A percentile compares a stretch with the other conserved stretches of the same genome.
Evolutionary conservation across 1,140 invertebrate species (phyloP).

Genomic region (Drepana arcuata): DNA sequence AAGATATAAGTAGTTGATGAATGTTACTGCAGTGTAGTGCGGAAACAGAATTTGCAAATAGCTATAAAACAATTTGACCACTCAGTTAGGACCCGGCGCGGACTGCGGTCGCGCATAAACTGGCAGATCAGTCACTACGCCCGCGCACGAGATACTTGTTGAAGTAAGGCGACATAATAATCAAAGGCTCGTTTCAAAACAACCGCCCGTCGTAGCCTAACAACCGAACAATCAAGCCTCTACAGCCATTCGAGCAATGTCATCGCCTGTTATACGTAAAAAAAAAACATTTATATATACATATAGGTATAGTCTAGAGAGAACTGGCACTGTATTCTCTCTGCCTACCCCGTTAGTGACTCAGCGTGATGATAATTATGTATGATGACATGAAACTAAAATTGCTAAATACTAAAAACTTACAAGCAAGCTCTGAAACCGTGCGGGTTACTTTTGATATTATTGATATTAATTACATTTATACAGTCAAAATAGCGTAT

Average conservation of each 20-base stretch:
- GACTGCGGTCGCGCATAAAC: slow-evolving; percentile 47
- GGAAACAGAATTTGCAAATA: neutral
- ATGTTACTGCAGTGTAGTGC: neutral
- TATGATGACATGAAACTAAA: neutral
- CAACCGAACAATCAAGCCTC: slow-evolving; percentile 24
- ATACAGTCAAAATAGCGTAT: neutral
- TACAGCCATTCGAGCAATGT: slow-evolving; percentile 17
- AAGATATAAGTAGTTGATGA: neutral
- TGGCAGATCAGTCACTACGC: slow-evolving; percentile 27
- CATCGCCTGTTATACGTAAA: neutral
- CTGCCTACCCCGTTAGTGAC: too few species aligned
- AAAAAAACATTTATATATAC: neutral
- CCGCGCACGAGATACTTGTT: slow-evolving; percentile 27
- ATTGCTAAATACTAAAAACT: slow-evolving; percentile 3
- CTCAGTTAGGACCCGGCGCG: slow-evolving; percentile 23
- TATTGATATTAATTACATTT: neutral
- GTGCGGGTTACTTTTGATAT: slow-evolving; percentile 5
- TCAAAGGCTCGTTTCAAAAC: slow-evolving; percentile 28
- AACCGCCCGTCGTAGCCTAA: slow-evolving; percentile 16
- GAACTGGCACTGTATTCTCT: too few species aligned
- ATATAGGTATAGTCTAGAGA: neutral
- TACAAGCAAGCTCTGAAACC: slow-evolving; percentile 24
- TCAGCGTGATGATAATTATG: neutral
- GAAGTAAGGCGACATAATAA: slow-evolving; percentile 25
- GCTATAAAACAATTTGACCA: neutral